Conservation (phyloP, 2,888 invertebrate genomes). For the Cosmorhoe ocellata region DNA sequence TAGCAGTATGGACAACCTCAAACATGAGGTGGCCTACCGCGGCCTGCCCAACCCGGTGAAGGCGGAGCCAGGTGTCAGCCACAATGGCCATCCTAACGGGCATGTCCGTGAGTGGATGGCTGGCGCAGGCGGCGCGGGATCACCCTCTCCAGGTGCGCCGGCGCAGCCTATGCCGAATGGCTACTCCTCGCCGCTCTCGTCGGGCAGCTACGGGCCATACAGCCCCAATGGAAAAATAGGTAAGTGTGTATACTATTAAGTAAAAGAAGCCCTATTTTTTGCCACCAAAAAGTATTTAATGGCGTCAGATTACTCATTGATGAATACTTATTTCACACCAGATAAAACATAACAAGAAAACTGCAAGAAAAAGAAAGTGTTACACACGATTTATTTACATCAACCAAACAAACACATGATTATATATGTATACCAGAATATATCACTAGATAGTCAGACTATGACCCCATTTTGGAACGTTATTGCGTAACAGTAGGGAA, state of each 20-base stretch:
- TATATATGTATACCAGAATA: constrained; percentile 18
- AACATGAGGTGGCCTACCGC: constrained; percentile 84
- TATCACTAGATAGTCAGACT: constrained; percentile 24
- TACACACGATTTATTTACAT: neutral
- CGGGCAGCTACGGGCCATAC: constrained; percentile 94
- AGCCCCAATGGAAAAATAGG: constrained; percentile 95
- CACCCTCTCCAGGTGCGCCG: constrained; percentile 86
- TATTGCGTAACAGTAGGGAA: constrained; percentile 56
- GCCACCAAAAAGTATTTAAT: too few relatives aligned
- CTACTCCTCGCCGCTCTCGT: constrained; percentile 93
- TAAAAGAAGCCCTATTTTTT: too few relatives aligned
- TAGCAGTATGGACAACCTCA: constrained; percentile 83
- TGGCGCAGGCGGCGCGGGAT: constrained; percentile 81
- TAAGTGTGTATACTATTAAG: constrained; percentile 77
- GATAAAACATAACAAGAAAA: too few relatives aligned
- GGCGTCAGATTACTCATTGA: too few relatives aligned
- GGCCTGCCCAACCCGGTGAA: constrained; percentile 78
- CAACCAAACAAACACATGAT: too few relatives aligned
- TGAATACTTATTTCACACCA: too few relatives aligned
- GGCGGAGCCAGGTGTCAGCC: constrained; percentile 77
- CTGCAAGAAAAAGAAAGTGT: constrained; percentile 8
- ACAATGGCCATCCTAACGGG: constrained; percentile 78
- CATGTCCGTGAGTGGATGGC: constrained; percentile 80
- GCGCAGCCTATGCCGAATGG: constrained; percentile 86
- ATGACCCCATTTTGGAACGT: constrained; percentile 47